These are phyloP conservation scores for Dendrolimus kikuchii DNA, from an alignment of 1,140 invertebrate genomes.

Conservation along the genomic window DNA sequence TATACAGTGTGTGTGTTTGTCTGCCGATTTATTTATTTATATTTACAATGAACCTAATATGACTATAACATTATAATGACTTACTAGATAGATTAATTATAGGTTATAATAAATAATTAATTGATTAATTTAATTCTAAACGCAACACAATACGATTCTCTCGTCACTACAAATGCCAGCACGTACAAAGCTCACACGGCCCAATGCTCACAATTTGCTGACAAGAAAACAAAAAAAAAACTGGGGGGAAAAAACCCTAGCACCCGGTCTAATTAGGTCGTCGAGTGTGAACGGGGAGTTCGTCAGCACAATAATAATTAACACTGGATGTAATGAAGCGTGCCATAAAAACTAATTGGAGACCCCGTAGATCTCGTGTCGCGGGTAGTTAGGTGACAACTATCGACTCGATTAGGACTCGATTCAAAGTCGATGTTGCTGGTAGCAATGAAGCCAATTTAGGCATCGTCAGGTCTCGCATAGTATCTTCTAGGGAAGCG, in stretches of 20 bases:
- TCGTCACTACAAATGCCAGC: constrained; percentile 17
- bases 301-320: constrained; percentile 66
- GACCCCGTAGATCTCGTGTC: constrained; percentile 37
- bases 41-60: no score
- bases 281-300: constrained; percentile 55
- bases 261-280: constrained; percentile 60
- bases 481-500: no score
- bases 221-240: constrained; percentile 40
- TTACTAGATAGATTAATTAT: no score
- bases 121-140: no score
- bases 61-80: no score
- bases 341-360: constrained; percentile 69
- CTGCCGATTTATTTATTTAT: no score
- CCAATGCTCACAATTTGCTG: constrained; percentile 45
- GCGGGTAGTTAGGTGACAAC: constrained; percentile 17
- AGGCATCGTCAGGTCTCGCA: background rate
- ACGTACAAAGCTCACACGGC: constrained; percentile 25
- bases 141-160: background rate
- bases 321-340: constrained; percentile 66
- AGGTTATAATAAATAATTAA: no score
- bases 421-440: constrained; percentile 18
- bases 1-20: no score
- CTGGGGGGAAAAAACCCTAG: constrained; percentile 29
- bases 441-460: background rate
- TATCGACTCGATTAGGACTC: constrained; percentile 27